Conservation (phyloP, 1,140 invertebrate species). For the Eciton burchellii region DNA sequence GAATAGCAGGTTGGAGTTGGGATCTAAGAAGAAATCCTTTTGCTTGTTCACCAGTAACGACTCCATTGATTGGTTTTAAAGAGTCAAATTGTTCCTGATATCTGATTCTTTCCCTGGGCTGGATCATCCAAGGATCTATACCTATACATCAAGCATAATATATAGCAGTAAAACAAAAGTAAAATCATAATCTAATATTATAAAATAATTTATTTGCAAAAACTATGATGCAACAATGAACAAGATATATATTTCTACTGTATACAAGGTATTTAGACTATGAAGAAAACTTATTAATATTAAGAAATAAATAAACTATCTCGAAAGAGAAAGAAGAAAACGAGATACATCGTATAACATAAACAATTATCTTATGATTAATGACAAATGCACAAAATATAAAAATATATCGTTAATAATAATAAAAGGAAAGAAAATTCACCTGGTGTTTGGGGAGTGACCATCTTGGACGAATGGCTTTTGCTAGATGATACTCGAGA, state of each 20-base stretch:
- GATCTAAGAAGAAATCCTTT: slow-evolving; percentile 97
- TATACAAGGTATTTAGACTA: not conserved
- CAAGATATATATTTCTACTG: too few species aligned
- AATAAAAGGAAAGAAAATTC: slow-evolving; percentile 40
- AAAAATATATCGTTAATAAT: not conserved
- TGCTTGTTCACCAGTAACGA: slow-evolving; percentile 97
- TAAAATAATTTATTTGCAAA: not conserved
- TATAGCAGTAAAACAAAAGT: too few species aligned
- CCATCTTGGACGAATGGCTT: slow-evolving; percentile 51
- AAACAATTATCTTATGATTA: not conserved
- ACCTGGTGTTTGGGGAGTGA: slow-evolving; percentile 68
- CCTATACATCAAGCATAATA: slow-evolving; percentile 64
- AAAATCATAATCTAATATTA: too few species aligned
- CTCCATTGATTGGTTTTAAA: slow-evolving; percentile 94
- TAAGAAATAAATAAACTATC: not conserved
- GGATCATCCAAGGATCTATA: slow-evolving; percentile 94
- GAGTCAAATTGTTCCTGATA: slow-evolving; percentile 97
- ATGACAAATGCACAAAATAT: slow-evolving; percentile 10
- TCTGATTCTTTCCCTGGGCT: slow-evolving; percentile 93
- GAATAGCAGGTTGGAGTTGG: slow-evolving; percentile 93
- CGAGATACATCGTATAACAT: not conserved
- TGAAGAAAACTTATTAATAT: not conserved
- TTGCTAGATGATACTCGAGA: slow-evolving; percentile 23
- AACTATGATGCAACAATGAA: too few species aligned
- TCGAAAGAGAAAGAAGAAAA: not conserved